Base-by-base conservation (phyloP, 1,140 invertebrate species). In the Dendrolimus kikuchii region DNA sequence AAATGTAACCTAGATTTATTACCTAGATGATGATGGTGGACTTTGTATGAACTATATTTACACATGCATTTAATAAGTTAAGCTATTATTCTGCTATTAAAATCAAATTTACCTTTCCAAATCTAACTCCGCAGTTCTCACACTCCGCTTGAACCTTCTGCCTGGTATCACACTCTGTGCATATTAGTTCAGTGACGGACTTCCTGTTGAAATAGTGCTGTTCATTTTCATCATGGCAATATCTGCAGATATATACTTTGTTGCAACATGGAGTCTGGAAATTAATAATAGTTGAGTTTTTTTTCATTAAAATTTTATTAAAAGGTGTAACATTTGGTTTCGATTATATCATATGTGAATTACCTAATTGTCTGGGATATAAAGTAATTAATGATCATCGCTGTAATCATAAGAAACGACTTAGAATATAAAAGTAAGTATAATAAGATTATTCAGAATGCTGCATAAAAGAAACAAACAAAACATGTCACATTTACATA, bases 211-310 rank as follows among this genome's bases (percentile, higher is more conserved):
- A 91, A 36, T 92, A 91, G 74, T 96, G 95, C 46, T 91, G 88
- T 69, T 96, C 95, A 49, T 93, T 92, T 62, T 96, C 94, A 86
- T 97, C 95, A 71, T 97, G 95, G 71, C 95, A 96, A 74, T 96
- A 95, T 38, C 95, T 90, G 74, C 95, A 96, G 55, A 93, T 93
- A 79, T 96, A 97, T 2, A 95, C 90, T 79, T 95, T 95, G 64
- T 93, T 92, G 81, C 95, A 97, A 72, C 95, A 96, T 50, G 95
- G 95, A 37, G 94, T 93, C 95, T 96, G 77, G 6, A 89, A 89
- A 55, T 36, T 40, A 53, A 7, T 36, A 59, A 5, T 9, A 6
- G 38, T 5, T 6, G 37, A 36, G 23, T 45, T 45, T 45, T 45
- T 45, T 45, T n/a, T 7, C 3, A 45, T 45, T 6, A 46, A 46